Evolutionary conservation across 53 echinoderm and acorn worm species (phyloP).

Genomic region (Astropecten irregularis): DNA sequence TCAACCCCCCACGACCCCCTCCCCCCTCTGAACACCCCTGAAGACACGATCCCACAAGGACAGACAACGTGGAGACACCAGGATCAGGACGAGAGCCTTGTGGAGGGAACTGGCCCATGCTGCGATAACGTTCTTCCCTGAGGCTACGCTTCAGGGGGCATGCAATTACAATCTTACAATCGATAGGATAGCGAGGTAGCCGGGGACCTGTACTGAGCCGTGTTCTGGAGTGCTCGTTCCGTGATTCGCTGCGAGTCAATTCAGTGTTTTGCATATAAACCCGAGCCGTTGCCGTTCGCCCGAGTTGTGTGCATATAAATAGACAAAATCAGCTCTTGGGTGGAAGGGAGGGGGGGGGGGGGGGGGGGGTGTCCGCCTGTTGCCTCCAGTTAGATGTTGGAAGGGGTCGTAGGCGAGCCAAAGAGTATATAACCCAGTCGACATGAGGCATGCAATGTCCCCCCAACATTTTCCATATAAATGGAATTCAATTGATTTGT

Average conservation of each 20-base stretch:
- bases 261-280: not conserved
- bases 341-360: too few species aligned
- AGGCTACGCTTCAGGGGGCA: conserved; percentile 5
- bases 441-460: too few species aligned
- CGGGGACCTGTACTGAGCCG: not conserved
- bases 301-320: conserved; percentile 18
- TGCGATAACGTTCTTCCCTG: too few species aligned
- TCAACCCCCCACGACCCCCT: too few species aligned
- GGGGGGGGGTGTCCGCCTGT: too few species aligned
- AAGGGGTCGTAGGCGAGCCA: too few species aligned
- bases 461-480: too few species aligned
- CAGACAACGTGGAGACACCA: conserved; percentile 41
- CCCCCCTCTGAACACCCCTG: not conserved
- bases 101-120: too few species aligned
- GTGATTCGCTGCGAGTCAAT: conserved; percentile 31
- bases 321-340: too few species aligned
- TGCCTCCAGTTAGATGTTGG: too few species aligned
- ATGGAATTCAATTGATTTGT: conserved; percentile 29
- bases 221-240: not conserved
- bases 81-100: not conserved
- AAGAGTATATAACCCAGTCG: too few species aligned
- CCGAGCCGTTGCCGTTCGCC: not conserved
- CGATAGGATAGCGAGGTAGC: conserved; percentile 7
- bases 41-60: too few species aligned
- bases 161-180: conserved; percentile 49